Percentiles rank a stretch among this genome's conserved stretches.
These are phyloP conservation scores for Mylabris phalerata DNA, from an alignment of 1,140 invertebrate species.

Conservation along the genomic window DNA sequence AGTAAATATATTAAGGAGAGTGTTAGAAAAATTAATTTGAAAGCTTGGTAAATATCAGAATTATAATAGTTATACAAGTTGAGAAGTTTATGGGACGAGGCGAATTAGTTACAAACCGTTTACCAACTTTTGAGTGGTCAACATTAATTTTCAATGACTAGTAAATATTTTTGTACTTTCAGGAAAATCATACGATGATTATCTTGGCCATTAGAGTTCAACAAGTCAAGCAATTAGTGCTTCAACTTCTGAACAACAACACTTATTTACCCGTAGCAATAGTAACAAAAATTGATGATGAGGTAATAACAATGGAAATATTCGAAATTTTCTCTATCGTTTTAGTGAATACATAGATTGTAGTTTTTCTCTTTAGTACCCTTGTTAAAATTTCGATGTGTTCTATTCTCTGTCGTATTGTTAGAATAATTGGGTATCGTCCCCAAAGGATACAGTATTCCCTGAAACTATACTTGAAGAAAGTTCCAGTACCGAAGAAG, in stretches of 20 bases:
- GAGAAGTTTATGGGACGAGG: too few relatives aligned
- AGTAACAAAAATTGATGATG: constrained; percentile 49
- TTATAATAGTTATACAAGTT: too few relatives aligned
- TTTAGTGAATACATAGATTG: too few relatives aligned
- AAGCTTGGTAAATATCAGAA: too few relatives aligned
- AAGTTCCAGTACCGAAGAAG: constrained; percentile 83
- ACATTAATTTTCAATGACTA: too few relatives aligned
- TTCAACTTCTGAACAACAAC: constrained; percentile 37
- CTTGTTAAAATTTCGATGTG: not conserved
- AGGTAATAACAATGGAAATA: constrained; percentile 37
- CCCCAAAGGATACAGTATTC: constrained; percentile 78
- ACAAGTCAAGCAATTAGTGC: constrained; percentile 48
- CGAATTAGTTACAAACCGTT: too few relatives aligned
- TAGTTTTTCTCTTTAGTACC: too few relatives aligned
- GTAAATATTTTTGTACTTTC: too few relatives aligned
- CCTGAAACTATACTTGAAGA: constrained; percentile 89
- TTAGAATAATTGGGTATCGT: constrained; percentile 65
- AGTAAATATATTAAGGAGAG: too few relatives aligned
- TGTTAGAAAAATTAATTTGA: too few relatives aligned
- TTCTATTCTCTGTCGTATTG: constrained; percentile 18
- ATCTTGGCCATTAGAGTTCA: constrained; percentile 49
- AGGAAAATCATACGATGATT: constrained; percentile 52
- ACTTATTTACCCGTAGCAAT: constrained; percentile 29
- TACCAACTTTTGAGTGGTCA: too few relatives aligned
- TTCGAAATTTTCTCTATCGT: too few relatives aligned